Conservation (phyloP, 2,797 vertebrate genomes). For the Danio jaintianensis region DNA sequence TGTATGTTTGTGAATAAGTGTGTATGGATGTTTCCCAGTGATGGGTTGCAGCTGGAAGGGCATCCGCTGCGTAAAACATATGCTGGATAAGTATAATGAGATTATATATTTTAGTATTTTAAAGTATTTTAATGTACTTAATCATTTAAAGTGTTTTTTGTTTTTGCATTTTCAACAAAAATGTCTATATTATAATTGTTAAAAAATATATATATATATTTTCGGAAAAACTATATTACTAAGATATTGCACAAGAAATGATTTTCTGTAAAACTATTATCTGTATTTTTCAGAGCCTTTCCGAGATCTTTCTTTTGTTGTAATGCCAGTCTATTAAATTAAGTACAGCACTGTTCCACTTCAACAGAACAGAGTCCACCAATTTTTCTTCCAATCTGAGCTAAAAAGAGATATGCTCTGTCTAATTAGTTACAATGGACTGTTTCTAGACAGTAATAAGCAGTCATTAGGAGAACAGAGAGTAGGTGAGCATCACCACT, state of each 20-base stretch:
- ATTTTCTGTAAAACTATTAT: background rate
- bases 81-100: no score
- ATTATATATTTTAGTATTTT: background rate
- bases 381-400: background rate
- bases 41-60: no score
- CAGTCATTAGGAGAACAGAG: conserved; percentile 19
- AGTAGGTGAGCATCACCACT: conserved; percentile 3
- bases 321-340: background rate
- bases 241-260: no score
- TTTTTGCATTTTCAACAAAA: background rate
- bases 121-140: background rate
- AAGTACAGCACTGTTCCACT: background rate
- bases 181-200: no score
- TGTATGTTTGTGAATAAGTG: no score
- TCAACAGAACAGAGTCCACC: background rate
- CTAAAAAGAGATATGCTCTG: conserved; percentile 18
- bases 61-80: no score
- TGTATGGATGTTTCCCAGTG: no score
- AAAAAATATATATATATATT: no score
- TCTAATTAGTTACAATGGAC: conserved; percentile 19
- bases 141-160: background rate
- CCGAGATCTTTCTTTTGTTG: background rate
- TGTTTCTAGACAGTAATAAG: conserved; percentile 37
- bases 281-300: background rate
- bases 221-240: background rate